A percentile compares a stretch with the other conserved stretches of the same genome.
phyloP scores from a whole-genome alignment of 64 coral and sea anemone species.

The Platygyra sinensis region DNA sequence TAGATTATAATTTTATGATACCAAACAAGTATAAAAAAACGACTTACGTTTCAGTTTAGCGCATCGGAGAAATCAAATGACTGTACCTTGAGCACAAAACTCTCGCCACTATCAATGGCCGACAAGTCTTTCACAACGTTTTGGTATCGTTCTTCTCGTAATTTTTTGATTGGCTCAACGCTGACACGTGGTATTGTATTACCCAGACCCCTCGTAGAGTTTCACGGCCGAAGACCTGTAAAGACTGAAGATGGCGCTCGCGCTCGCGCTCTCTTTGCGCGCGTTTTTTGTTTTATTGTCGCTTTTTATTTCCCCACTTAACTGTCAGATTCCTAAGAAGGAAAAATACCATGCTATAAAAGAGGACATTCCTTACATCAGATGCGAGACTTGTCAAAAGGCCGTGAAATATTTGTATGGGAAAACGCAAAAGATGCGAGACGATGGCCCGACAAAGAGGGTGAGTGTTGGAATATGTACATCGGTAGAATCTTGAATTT shows the following conservation, averaged over 20 bases:
- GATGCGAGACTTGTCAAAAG: slow-evolving; percentile 94
- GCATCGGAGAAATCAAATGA: background rate
- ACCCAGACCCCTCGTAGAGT: background rate
- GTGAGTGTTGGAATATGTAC: background rate
- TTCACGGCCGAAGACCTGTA: background rate
- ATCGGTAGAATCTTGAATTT: background rate
- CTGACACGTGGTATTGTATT: slow-evolving; percentile 2
- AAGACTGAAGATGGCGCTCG: slow-evolving; percentile 1
- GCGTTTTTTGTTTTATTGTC: background rate
- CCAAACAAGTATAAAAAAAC: background rate
- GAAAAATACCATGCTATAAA: slow-evolving; percentile 87
- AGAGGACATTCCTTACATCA: slow-evolving; percentile 79
- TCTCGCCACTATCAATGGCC: background rate
- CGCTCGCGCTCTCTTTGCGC: background rate
- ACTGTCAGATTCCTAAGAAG: slow-evolving; percentile 80
- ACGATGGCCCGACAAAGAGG: slow-evolving; percentile 55
- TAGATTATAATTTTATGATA: background rate
- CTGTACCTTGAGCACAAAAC: background rate
- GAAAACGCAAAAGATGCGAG: slow-evolving; percentile 84
- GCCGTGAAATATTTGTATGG: slow-evolving; percentile 84
- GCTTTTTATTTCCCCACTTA: background rate
- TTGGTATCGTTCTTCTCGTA: background rate
- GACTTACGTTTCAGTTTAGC: slow-evolving; percentile 19
- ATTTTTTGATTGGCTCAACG: background rate
- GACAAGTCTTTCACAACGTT: background rate